Base-by-base conservation (phyloP, 2,888 invertebrate species). In the Lottia scabra region DNA sequence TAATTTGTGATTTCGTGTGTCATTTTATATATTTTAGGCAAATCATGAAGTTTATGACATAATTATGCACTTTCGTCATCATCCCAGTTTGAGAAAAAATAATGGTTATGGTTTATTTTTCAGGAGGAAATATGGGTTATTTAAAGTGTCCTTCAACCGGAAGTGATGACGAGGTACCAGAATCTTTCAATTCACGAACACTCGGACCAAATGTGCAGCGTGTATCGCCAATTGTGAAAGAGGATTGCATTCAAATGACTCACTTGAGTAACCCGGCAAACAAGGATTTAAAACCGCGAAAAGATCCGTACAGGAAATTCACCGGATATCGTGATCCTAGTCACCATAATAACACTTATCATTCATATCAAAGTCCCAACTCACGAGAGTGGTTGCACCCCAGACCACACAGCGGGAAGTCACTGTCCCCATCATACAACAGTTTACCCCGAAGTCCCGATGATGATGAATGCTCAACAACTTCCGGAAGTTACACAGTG, bases 401-500 rank as follows among this genome's bases (percentile, higher is more conserved):
- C 0, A 56, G 56, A 23, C 56, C 56, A 23, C 56, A 56, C 23
- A 56, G 23, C 13, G 23, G 19, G 13, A 56, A 56, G 23, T 56
- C 23, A 56, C 19, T 23, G 10, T 56, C 56, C 10, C 56, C 56
- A 19, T 66, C 66, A 5, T 66, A 66, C 15, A 45, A 45, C 15
- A 78, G 78, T 64, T 65, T 74, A 30, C 74, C 74, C n/a, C 65
- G 72, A 1, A 75, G 75, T 46, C 67, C 69, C 12, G 76, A 76
- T 38, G 75, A 75, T 15, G 78, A 78, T 26, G 74, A 68, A 16
- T 74, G 74, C 67, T 75, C 78, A 26, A 78, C 78, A 6, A 78
- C 78, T 1, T 78, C 78, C 13, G 78, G 78, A 1, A 78, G 78
- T 67, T 78, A 78, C 66, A 75, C 78, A n/a, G 74, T 78, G 16